Evolutionary conservation across 2,888 invertebrate genomes (phyloP), one percentile per base, ranked within the genome.

Genomic region (Boloria euphrosyne): DNA sequence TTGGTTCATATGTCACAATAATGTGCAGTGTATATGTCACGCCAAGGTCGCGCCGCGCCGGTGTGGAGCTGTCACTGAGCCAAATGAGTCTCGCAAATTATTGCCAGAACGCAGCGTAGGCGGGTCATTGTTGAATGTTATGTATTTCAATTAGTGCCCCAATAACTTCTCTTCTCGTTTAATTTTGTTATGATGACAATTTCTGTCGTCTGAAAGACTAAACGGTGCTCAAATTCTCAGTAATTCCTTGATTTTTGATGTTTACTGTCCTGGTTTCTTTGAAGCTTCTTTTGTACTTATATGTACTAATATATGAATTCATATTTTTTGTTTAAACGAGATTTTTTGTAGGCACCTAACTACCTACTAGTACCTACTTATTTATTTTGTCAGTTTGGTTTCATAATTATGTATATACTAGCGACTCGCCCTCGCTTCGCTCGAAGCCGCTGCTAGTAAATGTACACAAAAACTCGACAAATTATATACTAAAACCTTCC

Each of bases 101-200:
- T 79, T 75, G 76, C 74, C 72, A 73, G 72, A 72, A 68, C 51
- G 69, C 65, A 3, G 61, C 62, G 70, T 78, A 72, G 83, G 78
- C 72, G 77, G 76, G 54, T 62, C 50, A 68, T 62, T 71, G 62
- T 67, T 55, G 44, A 57, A 46, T 17, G 50, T 51, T 62, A 47
- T 59, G 18, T 68, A 66, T 61, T 60, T 50, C 66, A 66, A 59
- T 65, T 70, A 65, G 62, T 63, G 60, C 38, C 18, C 55, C 65
- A 57, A 63, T 66, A 61, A 62, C 52, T 22, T 54, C 43, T 55
- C 55, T 57, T 61, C 5, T 14, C 46, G 1, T 57, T n/a, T 16
- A 46, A 57, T 22, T 57, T 46, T 22, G 44, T 22, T 10, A 46
- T 22, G 44, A 46, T 16, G 57, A 57, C 57, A 46, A 57, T 46